A percentile compares a stretch with the other conserved stretches of the same genome.
Evolutionary conservation across 2,888 invertebrate genomes (phyloP).

Genomic region (Pollenia angustigena): DNA sequence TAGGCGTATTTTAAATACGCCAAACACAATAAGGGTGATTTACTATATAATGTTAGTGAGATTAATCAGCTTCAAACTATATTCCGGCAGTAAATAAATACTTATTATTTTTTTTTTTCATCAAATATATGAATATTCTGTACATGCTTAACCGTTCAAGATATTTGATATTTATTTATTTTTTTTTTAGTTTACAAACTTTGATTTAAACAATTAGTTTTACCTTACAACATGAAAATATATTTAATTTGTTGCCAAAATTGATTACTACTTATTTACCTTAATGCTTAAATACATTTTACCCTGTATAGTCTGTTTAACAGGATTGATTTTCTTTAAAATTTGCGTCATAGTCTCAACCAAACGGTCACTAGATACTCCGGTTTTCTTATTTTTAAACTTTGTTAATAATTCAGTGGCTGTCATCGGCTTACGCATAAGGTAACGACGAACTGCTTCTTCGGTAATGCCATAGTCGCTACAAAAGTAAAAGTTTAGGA

Average conservation of each 20-base stretch:
- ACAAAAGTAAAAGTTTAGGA: slow-evolving; percentile 74
- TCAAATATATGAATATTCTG: too few species aligned
- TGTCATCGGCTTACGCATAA: slow-evolving; percentile 98
- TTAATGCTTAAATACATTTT: slow-evolving; percentile 97
- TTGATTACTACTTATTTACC: slow-evolving; percentile 79
- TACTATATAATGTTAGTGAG: too few species aligned
- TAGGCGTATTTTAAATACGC: too few species aligned
- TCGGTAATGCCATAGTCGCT: slow-evolving; percentile 96
- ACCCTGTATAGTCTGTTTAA: slow-evolving; percentile 95
- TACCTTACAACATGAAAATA: background rate
- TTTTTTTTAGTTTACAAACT: too few species aligned
- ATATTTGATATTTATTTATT: too few species aligned
- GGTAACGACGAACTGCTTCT: slow-evolving; percentile 96
- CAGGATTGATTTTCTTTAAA: slow-evolving; percentile 96
- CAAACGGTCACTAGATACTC: slow-evolving; percentile 94
- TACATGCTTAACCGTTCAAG: too few species aligned
- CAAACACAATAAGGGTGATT: too few species aligned
- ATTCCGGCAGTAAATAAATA: too few species aligned
- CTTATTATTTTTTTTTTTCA: too few species aligned
- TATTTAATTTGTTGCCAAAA: slow-evolving; percentile 7
- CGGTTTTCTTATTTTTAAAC: slow-evolving; percentile 97
- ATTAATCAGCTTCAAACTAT: too few species aligned
- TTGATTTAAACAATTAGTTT: too few species aligned
- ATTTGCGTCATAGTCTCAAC: slow-evolving; percentile 97
- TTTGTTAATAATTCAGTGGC: slow-evolving; percentile 97